A percentile compares a stretch with the other conserved stretches of the same genome.
Conservation (phyloP, 2,888 invertebrate genomes). For the Campoletis raptor region DNA sequence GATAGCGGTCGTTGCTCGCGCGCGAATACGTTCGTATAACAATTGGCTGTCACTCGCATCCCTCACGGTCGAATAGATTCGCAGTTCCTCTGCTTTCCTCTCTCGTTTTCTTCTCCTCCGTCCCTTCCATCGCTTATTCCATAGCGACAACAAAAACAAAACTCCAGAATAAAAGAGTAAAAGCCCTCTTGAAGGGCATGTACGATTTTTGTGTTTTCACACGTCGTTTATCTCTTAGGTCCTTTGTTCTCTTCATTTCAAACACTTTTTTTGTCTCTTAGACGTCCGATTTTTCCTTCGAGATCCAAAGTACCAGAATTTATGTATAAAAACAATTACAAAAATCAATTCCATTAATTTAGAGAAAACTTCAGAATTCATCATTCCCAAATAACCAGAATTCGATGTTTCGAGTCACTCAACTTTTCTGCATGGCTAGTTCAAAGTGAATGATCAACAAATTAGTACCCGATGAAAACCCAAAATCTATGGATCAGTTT, state of each 20-base stretch:
- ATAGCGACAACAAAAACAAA: neutral
- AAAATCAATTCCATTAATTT: too few relatives aligned
- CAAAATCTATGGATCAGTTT: too few relatives aligned
- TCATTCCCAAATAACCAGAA: too few relatives aligned
- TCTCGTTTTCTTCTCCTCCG: neutral
- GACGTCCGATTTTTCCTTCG: neutral
- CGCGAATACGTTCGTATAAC: slow-evolving; percentile 69
- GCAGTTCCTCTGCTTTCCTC: slow-evolving; percentile 16
- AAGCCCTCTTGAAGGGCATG: slow-evolving; percentile 5
- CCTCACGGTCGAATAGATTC: slow-evolving; percentile 72
- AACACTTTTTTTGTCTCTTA: neutral
- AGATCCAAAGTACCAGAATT: neutral
- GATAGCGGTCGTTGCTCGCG: slow-evolving; percentile 36
- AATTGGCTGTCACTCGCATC: slow-evolving; percentile 77
- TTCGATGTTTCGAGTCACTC: too few relatives aligned
- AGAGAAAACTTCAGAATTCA: too few relatives aligned
- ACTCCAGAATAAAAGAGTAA: neutral
- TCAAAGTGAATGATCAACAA: too few relatives aligned
- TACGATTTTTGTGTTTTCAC: neutral
- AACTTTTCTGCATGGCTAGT: too few relatives aligned
- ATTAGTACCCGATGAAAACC: too few relatives aligned
- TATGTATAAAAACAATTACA: too few relatives aligned
- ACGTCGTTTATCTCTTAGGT: slow-evolving; percentile 15
- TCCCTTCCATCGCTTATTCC: neutral
- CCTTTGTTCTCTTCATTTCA: neutral